These are phyloP conservation scores for Cephalotes varians DNA, from an alignment of 2,888 invertebrate species.

Conservation along the genomic window DNA sequence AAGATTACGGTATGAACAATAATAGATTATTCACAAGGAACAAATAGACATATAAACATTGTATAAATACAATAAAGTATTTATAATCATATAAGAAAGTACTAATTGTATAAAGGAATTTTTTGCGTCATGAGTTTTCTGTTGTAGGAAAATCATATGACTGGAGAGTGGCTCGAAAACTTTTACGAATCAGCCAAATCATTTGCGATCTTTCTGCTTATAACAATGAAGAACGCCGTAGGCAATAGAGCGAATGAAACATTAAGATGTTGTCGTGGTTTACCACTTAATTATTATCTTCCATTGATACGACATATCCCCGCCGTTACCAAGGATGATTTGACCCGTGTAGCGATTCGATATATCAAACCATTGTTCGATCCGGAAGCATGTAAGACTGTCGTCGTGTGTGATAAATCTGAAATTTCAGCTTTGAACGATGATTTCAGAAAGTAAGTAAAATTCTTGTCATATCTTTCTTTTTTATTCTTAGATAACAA, in stretches of 20 bases:
- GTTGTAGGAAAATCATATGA: conserved; percentile 87
- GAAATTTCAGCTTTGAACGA: conserved; percentile 90
- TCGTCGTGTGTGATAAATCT: conserved; percentile 92
- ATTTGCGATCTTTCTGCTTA: conserved; percentile 94
- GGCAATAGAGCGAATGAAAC: conserved; percentile 91
- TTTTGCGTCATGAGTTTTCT: conserved; percentile 3
- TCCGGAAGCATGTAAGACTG: conserved; percentile 88
- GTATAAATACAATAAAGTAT: neutral
- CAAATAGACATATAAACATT: neutral
- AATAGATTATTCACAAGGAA: neutral
- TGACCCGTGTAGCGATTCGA: conserved; percentile 90
- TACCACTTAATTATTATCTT: conserved; percentile 90
- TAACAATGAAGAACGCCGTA: conserved; percentile 93
- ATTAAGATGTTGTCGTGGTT: conserved; percentile 88
- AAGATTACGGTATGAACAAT: conserved; percentile 81
- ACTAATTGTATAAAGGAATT: neutral
- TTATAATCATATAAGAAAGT: neutral
- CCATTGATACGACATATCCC: conserved; percentile 89
- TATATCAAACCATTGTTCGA: conserved; percentile 91
- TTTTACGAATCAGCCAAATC: conserved; percentile 95
- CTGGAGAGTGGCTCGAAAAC: conserved; percentile 86
- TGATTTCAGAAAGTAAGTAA: conserved; percentile 89
- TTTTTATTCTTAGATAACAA: conserved; percentile 1
- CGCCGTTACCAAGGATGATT: conserved; percentile 88
- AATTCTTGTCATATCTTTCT: neutral